These are phyloP conservation scores for Cavia porcellus DNA, from an alignment of 2,113 vertebrate species.

Conservation along the genomic window DNA sequence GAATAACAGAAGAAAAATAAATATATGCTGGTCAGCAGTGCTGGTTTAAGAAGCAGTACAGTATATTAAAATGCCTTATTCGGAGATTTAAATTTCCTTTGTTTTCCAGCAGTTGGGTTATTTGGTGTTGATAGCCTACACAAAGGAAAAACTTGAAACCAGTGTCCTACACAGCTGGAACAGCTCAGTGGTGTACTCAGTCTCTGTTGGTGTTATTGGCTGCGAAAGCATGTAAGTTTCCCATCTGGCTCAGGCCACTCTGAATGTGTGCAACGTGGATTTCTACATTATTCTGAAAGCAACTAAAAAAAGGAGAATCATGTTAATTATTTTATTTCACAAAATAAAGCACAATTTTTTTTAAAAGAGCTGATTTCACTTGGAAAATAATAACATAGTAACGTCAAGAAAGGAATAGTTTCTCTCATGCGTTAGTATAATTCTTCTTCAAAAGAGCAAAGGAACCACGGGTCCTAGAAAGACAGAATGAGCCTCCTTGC, in stretches of 20 bases:
- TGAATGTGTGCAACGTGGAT: slow-evolving; percentile 99
- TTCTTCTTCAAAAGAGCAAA: background rate
- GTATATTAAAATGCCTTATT: slow-evolving; percentile 79
- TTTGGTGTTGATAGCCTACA: slow-evolving; percentile 85
- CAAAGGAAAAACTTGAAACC: slow-evolving; percentile 79
- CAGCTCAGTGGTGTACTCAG: slow-evolving; percentile 86
- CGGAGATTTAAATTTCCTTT: slow-evolving; percentile 79
- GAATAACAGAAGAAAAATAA: slow-evolving; percentile 86
- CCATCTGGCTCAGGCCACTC: slow-evolving; percentile 99
- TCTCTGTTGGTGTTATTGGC: slow-evolving; percentile 98
- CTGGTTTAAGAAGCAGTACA: slow-evolving; percentile 86
- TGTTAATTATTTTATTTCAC: slow-evolving; percentile 41
- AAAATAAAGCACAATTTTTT: slow-evolving; percentile 44
- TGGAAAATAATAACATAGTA: background rate
- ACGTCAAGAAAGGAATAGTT: background rate
- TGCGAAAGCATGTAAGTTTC: slow-evolving; percentile 97
- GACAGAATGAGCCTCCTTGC: background rate
- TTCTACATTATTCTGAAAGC: slow-evolving; percentile 99
- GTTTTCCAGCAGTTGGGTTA: slow-evolving; percentile 85
- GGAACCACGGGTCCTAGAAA: background rate
- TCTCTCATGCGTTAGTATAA: background rate
- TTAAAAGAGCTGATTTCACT: slow-evolving; percentile 24
- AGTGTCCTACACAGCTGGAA: slow-evolving; percentile 78
- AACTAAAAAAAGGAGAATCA: slow-evolving; percentile 87
- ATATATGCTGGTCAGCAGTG: slow-evolving; percentile 82